phyloP scores from a whole-genome alignment of 2,888 invertebrate species.

The Diarsia brunnea region DNA sequence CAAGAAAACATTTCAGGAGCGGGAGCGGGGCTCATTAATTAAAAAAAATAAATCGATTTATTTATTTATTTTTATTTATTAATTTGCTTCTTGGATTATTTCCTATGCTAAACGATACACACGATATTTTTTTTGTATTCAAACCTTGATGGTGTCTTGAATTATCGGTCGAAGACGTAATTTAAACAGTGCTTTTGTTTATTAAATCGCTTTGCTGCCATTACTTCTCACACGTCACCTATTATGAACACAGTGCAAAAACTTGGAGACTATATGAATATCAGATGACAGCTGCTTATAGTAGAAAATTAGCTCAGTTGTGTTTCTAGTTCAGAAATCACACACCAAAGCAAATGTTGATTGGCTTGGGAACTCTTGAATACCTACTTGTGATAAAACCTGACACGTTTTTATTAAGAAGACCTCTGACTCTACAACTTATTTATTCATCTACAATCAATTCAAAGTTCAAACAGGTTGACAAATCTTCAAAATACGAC shows the following conservation, averaged over 20 bases:
- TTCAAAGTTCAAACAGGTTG: constrained; percentile 53
- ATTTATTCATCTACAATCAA: constrained; percentile 49
- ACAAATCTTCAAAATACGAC: constrained; percentile 45
- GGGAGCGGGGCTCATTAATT: neutral
- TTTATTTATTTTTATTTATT: no score
- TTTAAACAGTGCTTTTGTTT: neutral
- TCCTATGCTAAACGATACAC: neutral
- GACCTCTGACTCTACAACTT: constrained; percentile 34
- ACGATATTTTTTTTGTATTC: neutral
- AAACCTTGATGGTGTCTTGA: no score
- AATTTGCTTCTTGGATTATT: neutral
- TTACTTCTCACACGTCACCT: neutral
- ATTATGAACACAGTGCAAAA: neutral
- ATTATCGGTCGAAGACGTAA: neutral
- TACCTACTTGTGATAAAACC: constrained; percentile 11
- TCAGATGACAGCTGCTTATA: neutral
- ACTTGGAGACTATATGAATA: no score
- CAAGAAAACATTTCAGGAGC: neutral
- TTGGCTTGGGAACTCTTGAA: constrained; percentile 6
- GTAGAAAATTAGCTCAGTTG: neutral
- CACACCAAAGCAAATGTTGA: neutral
- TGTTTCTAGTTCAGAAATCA: neutral
- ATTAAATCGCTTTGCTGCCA: neutral
- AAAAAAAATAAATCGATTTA: no score
- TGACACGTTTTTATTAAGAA: constrained; percentile 10